Base-by-base conservation (phyloP, 2,113 vertebrate species). In the Larimichthys polyactis region DNA sequence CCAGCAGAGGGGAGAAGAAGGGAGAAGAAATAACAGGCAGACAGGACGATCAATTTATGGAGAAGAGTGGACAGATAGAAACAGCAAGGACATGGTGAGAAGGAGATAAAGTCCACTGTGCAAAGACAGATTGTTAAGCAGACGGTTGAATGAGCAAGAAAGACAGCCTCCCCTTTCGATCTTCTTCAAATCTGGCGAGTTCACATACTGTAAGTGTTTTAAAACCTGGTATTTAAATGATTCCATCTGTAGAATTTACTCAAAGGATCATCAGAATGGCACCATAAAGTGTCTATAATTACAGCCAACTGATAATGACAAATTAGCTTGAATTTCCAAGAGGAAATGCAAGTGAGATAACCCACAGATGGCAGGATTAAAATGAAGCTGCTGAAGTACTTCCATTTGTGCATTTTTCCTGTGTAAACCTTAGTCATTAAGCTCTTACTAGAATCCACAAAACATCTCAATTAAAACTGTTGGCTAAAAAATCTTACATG, bases 231-330 rank as follows among this genome's bases (percentile, higher is more conserved):
- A 70, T 64, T 86, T 71, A 89, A 89, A 81, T 70, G 83, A 86
- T 80, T 81, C 81, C 88, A 88, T 91, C 87, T 88, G 83, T 79
- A 90, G 40, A 78, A 90, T 85, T 83, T 76, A 85, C 73, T 86
- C 68, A 84, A 79, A 90, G 71, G 79, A 87, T 90, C 75, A 81
- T 78, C 73, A 82, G 77, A 75, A 84, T 82, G 80, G 75, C 78
- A 68, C 55, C 27, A 72, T 88, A 86, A 89, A 84, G 73, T 71
- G 70, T 51, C 65, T 54, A 79, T 85, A 93, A 93, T 91, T 84
- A 88, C 75, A 78, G 75, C 70, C 66, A 70, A 77, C 82, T 88
- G 88, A 83, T 86, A 85, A 84, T 88, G 40, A 92, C 84, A 92
- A 86, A 89, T 92, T 89, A 81, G 83, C 71, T 87, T 86, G 84